Conservation (phyloP, 2,797 vertebrate genomes). For the Tenualosa thibaudeaui region DNA sequence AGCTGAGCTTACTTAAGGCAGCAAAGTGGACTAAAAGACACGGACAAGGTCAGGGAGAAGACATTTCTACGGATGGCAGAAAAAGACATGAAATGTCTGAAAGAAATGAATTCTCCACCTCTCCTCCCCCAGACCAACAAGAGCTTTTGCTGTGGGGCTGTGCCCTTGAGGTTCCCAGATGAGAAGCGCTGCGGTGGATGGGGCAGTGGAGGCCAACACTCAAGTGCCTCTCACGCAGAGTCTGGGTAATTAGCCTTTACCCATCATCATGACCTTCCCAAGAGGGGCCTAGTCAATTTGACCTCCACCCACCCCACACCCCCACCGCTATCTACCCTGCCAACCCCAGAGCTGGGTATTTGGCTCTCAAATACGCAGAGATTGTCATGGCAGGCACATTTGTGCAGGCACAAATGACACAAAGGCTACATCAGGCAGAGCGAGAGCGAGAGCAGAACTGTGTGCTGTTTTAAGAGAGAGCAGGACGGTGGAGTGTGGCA, state of each 20-base stretch:
- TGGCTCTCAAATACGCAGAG: not conserved
- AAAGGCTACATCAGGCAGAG: not conserved
- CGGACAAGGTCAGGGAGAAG: not conserved
- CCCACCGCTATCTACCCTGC: constrained; percentile 38
- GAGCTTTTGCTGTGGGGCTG: not conserved
- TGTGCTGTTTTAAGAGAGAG: not conserved
- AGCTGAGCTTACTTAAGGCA: not conserved
- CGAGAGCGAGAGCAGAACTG: not conserved
- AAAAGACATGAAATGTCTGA: constrained; percentile 5
- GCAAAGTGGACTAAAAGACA: not conserved
- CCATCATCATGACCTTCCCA: constrained; percentile 58
- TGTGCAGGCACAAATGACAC: not conserved
- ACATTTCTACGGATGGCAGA: constrained; percentile 1
- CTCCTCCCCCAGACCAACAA: not conserved
- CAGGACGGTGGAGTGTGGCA: not conserved
- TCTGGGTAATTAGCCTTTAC: constrained; percentile 63
- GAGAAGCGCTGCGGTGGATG: constrained; percentile 44
- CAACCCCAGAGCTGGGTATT: constrained; percentile 5
- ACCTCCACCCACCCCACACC: constrained; percentile 32
- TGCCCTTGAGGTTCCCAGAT: constrained; percentile 8
- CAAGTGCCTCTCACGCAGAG: constrained; percentile 44
- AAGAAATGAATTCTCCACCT: not conserved
- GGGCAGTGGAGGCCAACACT: constrained; percentile 46
- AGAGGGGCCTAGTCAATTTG: constrained; percentile 43
- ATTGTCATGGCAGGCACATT: not conserved